Evolutionary conservation across 1,140 invertebrate species (phyloP), one percentile per base, ranked within the genome.

Genomic region (Mya arenaria): DNA sequence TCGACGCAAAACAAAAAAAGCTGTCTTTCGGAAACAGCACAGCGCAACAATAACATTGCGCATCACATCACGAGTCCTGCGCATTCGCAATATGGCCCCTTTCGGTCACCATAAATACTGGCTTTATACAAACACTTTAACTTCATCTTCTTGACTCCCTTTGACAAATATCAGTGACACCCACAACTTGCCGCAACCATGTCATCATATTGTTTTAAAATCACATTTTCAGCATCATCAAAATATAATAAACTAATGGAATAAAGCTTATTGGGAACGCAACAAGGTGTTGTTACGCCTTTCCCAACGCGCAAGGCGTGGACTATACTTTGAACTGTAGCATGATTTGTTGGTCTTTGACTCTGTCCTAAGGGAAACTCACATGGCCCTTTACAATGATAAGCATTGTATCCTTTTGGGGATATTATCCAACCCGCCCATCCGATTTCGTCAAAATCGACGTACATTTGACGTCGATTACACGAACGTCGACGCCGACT

Each of bases 111-210:
- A n/a, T n/a, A n/a, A n/a, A n/a, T n/a, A n/a, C n/a, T n/a, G n/a
- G n/a, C n/a, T n/a, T n/a, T n/a, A n/a, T n/a, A n/a, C n/a, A n/a
- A n/a, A n/a, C n/a, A n/a, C n/a, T n/a, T n/a, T n/a, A n/a, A n/a
- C n/a, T n/a, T n/a, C n/a, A n/a, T n/a, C n/a, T n/a, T n/a, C n/a
- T n/a, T n/a, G n/a, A n/a, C n/a, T n/a, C n/a, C n/a, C n/a, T 73
- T 15, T 73, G 30, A 39, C 1, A 56, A 15, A 13, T 63, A 19
- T 94, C 92, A 96, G 88, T 95, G 94, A 89, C 96, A 96, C 15
- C 95, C 95, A 88, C 96, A 96, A 80, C 94, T 94, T n/a, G 94
- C 93, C 0, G 95, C 95, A 4, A 95, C 94, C 95, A 96, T 96
- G 74, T 95, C 94, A 39, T 95, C 94, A 85, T 95, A 96, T 83